phyloP scores from a whole-genome alignment of 2,888 invertebrate genomes.

The Drosophila quasianomalipes region DNA sequence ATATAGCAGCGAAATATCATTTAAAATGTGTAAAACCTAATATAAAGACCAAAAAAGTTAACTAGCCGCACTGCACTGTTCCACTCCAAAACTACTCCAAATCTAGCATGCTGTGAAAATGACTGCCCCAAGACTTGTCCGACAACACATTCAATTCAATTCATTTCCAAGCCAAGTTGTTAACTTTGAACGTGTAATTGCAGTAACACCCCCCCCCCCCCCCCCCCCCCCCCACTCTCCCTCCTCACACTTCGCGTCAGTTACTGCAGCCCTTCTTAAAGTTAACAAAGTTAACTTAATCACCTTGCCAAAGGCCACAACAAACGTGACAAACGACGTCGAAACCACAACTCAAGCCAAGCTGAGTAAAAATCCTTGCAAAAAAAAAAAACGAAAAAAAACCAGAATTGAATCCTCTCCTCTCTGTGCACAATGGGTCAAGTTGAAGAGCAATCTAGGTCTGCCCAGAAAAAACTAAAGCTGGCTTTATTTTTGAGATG shows the following conservation, averaged over 20 bases:
- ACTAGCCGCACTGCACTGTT: not conserved
- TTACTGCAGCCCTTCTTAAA: constrained; percentile 1
- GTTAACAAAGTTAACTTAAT: constrained; percentile 48
- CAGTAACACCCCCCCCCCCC: not conserved
- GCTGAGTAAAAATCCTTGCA: constrained; percentile 55
- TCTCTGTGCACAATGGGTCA: constrained; percentile 55
- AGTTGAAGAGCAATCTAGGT: constrained; percentile 60
- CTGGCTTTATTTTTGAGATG: not conserved
- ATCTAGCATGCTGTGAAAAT: not conserved
- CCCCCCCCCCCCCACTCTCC: not conserved
- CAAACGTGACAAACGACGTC: constrained; percentile 37
- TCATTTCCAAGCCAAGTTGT: constrained; percentile 43
- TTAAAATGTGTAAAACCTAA: not conserved
- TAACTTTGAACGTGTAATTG: constrained; percentile 61
- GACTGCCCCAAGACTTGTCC: constrained; percentile 33
- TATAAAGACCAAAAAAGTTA: constrained; percentile 1
- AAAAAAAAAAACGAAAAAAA: constrained; percentile 6
- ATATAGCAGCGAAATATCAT: not conserved
- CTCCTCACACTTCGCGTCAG: no score
- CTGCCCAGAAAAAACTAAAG: not conserved
- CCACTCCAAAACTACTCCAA: not conserved
- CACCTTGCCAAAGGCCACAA: constrained; percentile 50
- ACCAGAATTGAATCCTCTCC: constrained; percentile 11
- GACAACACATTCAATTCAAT: constrained; percentile 24
- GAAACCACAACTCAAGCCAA: not conserved